Base-by-base conservation (phyloP, 2,888 invertebrate species). In the Melipona beecheii region DNA sequence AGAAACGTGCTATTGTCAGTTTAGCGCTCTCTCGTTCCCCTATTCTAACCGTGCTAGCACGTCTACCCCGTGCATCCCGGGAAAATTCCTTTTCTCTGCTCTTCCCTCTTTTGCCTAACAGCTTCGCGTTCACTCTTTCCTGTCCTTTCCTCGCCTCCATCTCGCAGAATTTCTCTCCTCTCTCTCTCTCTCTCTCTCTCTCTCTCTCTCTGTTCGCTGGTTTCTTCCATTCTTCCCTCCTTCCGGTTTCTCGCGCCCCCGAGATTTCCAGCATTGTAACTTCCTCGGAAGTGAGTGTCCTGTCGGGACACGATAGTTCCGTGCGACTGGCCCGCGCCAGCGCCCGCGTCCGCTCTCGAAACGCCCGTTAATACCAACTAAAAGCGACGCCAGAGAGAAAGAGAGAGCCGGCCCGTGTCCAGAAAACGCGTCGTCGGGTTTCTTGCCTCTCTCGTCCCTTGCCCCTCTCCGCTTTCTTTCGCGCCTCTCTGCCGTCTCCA, bases 1-100 rank as follows among this genome's bases (percentile, higher is more conserved):
- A 27, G 27, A 36, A 36, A 36, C 36, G 36, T 82, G 86, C 90
- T 87, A 93, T 93, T 93, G 93, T 93, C 90, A 90, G 89, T 92
- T 93, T 91, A 91, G 88, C 90, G 89, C 88, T 84, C 36, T 36
- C 36, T 36, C 76, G 79, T 82, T 69, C 76, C 84, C 75, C 84
- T 77, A 74, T 80, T 84, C 86, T 74, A 79, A 81, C 68, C 71
- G 81, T 78, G 75, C 75, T 73, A 73, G 68, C 36, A 36, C 58
- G 64, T 72, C 74, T 86, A 76, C 85, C 36, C 36, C 36, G 80
- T 72, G 68, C 64, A 79, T 21, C 73, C 75, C 80, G 78, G 80
- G 86, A 88, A 89, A 87, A 73, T 81, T 72, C 54, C 65, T 75
- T 78, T 78, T 75, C 60, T 70, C 69, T 58, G 80, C 76, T 64